Evolutionary conservation across 2,113 vertebrate species (phyloP).

Genomic region (Passer montanus): DNA sequence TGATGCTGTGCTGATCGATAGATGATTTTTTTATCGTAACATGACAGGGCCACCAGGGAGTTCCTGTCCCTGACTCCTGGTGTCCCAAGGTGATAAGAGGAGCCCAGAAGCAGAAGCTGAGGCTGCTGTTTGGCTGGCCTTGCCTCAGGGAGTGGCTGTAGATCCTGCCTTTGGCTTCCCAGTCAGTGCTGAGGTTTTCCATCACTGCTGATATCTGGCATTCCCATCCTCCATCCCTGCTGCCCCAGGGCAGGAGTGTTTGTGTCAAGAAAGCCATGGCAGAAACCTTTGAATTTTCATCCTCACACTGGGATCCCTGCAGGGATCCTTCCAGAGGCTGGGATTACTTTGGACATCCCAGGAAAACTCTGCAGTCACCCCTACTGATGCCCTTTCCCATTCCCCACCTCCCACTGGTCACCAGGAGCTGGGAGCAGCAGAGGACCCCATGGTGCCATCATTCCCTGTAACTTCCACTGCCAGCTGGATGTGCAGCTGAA

Average conservation of each 20-base stretch:
- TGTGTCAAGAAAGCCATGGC: background rate
- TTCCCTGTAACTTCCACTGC: background rate
- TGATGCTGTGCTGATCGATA: background rate
- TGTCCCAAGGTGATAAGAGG: background rate
- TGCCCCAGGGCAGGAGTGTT: background rate
- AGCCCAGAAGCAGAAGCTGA: background rate
- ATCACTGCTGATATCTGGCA: background rate
- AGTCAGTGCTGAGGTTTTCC: accelerated
- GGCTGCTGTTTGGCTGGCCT: background rate
- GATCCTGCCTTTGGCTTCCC: accelerated
- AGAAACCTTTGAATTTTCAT: background rate
- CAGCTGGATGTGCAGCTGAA: background rate
- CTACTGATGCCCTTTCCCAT: background rate
- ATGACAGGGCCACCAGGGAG: background rate
- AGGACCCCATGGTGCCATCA: accelerated
- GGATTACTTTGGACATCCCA: background rate
- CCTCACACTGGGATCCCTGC: background rate
- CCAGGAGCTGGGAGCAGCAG: background rate
- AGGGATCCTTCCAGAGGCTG: background rate
- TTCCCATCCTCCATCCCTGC: accelerated
- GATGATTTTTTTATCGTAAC: background rate
- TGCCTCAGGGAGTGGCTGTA: background rate
- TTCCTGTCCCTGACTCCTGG: background rate
- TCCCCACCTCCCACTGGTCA: background rate
- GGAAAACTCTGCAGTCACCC: background rate